phyloP scores from a whole-genome alignment of 2,113 vertebrate species.

The Dasyurus viverrinus region DNA sequence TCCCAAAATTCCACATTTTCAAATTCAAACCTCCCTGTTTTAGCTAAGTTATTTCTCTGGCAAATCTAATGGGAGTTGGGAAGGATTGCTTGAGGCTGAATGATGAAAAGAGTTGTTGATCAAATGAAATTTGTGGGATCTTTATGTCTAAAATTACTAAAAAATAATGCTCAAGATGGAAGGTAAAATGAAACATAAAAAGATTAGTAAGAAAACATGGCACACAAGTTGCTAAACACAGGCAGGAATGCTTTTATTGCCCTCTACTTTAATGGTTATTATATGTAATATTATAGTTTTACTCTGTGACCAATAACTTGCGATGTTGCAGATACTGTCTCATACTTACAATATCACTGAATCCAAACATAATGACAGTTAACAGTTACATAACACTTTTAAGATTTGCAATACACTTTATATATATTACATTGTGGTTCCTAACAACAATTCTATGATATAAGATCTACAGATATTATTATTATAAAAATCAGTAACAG shows the following conservation, averaged over 20 bases:
- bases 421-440: not conserved
- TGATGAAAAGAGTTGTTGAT: slow-evolving; percentile 40
- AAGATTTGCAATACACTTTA: not conserved
- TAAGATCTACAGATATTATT: not conserved
- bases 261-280: slow-evolving; percentile 50
- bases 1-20: slow-evolving; percentile 37
- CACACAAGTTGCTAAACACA: slow-evolving; percentile 22
- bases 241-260: slow-evolving; percentile 38
- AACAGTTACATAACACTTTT: not conserved
- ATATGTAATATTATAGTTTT: slow-evolving; percentile 44
- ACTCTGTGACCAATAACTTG: not conserved
- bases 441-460: not conserved
- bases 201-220: slow-evolving; percentile 25
- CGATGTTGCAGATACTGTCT: not conserved
- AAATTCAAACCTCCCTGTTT: slow-evolving; percentile 56
- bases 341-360: not conserved
- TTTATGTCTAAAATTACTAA: slow-evolving; percentile 47
- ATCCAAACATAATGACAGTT: not conserved
- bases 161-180: slow-evolving; percentile 46
- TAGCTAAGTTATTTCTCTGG: slow-evolving; percentile 22
- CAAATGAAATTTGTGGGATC: slow-evolving; percentile 26
- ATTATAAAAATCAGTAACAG: not conserved
- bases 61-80: not conserved
- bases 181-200: slow-evolving; percentile 54
- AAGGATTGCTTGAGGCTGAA: slow-evolving; percentile 29